Base-by-base conservation (phyloP, 2,888 invertebrate genomes). In the Spodoptera littoralis region DNA sequence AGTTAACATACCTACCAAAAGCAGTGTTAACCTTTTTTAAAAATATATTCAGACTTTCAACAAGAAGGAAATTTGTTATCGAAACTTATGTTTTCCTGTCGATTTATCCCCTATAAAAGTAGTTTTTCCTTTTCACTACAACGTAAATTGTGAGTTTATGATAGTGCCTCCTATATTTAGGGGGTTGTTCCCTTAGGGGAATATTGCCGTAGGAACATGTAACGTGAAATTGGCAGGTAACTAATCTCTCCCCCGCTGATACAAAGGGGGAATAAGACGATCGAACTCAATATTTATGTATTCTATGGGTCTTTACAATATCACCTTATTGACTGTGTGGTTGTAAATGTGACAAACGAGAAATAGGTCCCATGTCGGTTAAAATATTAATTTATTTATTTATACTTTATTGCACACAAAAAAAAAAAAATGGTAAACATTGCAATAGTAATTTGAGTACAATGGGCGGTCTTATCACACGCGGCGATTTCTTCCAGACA, bases 101-200 rank as follows among this genome's bases (percentile, higher is more conserved):
- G 36, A 59, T 49, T 36, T 63, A 46, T 44, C n/a, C 22, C 45
- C 11, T 1, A 43, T 5, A 44, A 27, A 51, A 61, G 48, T 48
- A 50, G 45, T 52, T 49, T 46, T 41, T 27, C 13, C 13, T 45
- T 44, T 53, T 13, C 22, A 4, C 44, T 24, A 13, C 24, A 50
- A 50, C 52, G 42, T 59, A 74, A 65, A 74, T 61, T 70, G 52
- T 62, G 47, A 58, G 56, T 70, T 74, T 74, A 74, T 65, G 61
- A 53, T 70, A 65, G 24, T 11, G 30, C 11, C 42, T 45, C 36
- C 22, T 45, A 43, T 66, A 62, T 54, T 12, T 55, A 27, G 24
- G 1, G 22, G 54, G 73, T 63, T 50, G 48, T 22, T 54, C 53
- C 72, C 46, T 13, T 52, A 60, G 41, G 59, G 58, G 49, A 58